These are phyloP conservation scores for Gymnopithys bicolor DNA, from an alignment of 2,797 vertebrate species.

Conservation along the genomic window DNA sequence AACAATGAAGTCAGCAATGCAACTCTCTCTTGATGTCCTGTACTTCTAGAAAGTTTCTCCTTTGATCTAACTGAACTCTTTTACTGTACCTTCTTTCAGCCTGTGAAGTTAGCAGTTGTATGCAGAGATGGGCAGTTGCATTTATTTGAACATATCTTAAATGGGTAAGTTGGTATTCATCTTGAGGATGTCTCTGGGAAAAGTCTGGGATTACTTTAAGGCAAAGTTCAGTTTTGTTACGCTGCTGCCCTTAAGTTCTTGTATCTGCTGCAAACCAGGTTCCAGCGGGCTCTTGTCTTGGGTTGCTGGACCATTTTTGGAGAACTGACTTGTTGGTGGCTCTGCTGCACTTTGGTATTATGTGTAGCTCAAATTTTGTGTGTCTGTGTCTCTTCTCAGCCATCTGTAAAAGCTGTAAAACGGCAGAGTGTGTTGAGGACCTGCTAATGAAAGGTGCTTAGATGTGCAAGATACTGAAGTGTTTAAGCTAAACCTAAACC, in stretches of 20 bases:
- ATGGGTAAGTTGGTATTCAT: conserved; percentile 86
- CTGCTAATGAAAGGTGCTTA: not conserved
- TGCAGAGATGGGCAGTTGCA: conserved; percentile 95
- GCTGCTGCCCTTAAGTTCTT: not conserved
- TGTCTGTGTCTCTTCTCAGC: not conserved
- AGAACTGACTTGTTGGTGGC: not conserved
- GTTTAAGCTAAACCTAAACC: not conserved
- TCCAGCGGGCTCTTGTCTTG: not conserved
- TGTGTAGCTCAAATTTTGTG: not conserved
- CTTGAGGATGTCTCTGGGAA: not conserved
- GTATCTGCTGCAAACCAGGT: not conserved
- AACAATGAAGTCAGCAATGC: not conserved
- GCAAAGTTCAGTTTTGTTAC: not conserved
- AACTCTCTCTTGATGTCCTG: not conserved
- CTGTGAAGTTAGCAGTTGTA: conserved; percentile 93
- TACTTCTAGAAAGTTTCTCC: not conserved
- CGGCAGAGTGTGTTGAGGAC: not conserved
- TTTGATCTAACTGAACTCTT: not conserved
- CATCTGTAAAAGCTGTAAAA: not conserved
- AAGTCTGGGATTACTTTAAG: not conserved
- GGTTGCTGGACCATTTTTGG: not conserved
- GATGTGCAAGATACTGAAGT: not conserved
- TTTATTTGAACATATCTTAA: conserved; percentile 97
- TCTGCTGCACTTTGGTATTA: not conserved
- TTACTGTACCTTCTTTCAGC: conserved; percentile 77